A percentile compares a stretch with the other conserved stretches of the same genome.
phyloP scores from a whole-genome alignment of 2,888 invertebrate species.

The Cephalotes varians region DNA sequence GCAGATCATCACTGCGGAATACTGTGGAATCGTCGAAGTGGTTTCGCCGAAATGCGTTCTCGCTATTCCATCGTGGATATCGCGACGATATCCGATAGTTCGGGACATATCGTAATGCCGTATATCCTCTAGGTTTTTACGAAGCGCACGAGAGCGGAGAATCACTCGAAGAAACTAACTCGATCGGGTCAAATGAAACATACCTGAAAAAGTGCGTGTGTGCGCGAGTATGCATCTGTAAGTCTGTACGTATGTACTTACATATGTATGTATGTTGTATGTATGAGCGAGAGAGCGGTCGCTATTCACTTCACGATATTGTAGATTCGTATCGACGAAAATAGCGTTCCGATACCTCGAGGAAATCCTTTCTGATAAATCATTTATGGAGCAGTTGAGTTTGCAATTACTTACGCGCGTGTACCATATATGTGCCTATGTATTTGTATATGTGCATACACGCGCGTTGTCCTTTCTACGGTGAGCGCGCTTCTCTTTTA shows the following conservation, averaged over 20 bases:
- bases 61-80: too few species aligned
- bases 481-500: constrained; percentile 32
- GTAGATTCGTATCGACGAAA: constrained; percentile 84
- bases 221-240: too few species aligned
- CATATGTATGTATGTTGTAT: too few species aligned
- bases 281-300: constrained; percentile 22
- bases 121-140: not conserved
- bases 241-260: too few species aligned
- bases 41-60: too few species aligned
- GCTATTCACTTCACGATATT: constrained; percentile 74
- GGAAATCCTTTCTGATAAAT: constrained; percentile 68
- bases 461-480: not conserved
- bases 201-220: too few species aligned
- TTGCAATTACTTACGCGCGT: not conserved
- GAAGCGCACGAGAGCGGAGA: not conserved
- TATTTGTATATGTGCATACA: not conserved
- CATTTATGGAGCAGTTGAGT: constrained; percentile 3
- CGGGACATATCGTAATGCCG: not conserved
- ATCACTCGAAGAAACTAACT: constrained; percentile 61
- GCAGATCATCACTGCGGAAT: too few species aligned
- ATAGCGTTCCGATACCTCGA: constrained; percentile 84
- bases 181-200: constrained; percentile 73
- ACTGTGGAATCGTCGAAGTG: too few species aligned
- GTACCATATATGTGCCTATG: constrained; percentile 1
- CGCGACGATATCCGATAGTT: too few species aligned